Percentiles rank a stretch among this genome's conserved stretches.
These are phyloP conservation scores for Acomys russatus DNA, from an alignment of 2,797 vertebrate genomes.

Conservation along the genomic window DNA sequence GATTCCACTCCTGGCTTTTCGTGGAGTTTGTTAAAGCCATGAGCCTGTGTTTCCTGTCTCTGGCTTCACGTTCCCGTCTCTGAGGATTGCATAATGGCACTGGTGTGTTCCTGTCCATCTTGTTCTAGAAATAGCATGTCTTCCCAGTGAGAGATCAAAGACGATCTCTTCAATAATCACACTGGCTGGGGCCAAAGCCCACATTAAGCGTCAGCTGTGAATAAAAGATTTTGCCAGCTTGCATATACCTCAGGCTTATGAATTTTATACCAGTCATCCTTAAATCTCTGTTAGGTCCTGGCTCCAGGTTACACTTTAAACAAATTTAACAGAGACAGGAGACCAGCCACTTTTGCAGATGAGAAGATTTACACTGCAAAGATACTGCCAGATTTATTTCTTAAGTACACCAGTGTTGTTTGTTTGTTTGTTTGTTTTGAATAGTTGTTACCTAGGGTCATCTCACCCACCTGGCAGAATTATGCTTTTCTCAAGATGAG, in stretches of 20 bases:
- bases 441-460: not conserved
- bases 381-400: not conserved
- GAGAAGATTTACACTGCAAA: not conserved
- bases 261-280: not conserved
- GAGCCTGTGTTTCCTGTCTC: not conserved
- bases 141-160: not conserved
- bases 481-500: not conserved
- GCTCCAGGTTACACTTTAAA: not conserved
- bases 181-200: not conserved
- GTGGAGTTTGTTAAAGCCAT: conserved; percentile 24
- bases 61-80: conserved; percentile 7
- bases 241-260: not conserved
- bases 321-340: not conserved
- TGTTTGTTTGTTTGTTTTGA: not conserved
- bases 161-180: not conserved
- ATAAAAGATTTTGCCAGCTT: not conserved
- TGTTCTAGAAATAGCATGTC: not conserved
- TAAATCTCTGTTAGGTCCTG: not conserved
- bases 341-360: not conserved
- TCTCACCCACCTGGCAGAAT: not conserved
- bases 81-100: not conserved
- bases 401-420: not conserved
- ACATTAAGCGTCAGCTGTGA: too few species aligned
- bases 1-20: not conserved
- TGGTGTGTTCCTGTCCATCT: not conserved